phyloP scores from a whole-genome alignment of 1,140 invertebrate species.

The Drosophila watanabei region DNA sequence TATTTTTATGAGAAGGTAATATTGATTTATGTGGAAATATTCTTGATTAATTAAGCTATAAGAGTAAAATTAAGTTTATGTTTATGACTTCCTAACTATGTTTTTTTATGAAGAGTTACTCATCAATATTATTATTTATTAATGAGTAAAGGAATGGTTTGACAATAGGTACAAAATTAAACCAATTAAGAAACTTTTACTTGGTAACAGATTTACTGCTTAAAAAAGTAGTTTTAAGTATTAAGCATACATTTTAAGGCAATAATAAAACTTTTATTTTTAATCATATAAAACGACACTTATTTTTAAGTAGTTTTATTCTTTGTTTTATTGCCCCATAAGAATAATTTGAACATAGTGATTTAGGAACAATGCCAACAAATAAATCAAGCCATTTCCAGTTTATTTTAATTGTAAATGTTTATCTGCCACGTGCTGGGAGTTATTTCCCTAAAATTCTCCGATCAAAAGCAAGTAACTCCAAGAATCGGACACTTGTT shows the following conservation, averaged over 20 bases:
- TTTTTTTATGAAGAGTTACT: not conserved
- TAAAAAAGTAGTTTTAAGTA: not conserved
- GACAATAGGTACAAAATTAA: not conserved
- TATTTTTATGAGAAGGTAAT: not conserved
- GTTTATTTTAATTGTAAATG: not conserved
- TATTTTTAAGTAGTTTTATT: not conserved
- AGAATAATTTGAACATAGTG: not conserved
- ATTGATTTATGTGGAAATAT: not conserved
- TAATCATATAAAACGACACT: no score
- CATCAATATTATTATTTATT: not conserved
- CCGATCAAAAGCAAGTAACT: slow-evolving; percentile 24
- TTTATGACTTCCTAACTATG: not conserved
- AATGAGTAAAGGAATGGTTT: not conserved
- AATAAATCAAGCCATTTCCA: not conserved
- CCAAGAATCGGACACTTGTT: slow-evolving; percentile 68
- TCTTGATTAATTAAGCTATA: not conserved
- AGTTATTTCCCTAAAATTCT: not conserved
- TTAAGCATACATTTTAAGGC: not conserved
- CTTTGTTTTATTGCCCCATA: not conserved
- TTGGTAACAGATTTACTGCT: not conserved
- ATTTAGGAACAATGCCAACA: not conserved
- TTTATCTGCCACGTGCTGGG: slow-evolving; percentile 34
- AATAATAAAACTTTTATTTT: no score
- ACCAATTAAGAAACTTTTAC: not conserved
- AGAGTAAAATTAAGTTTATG: not conserved